Evolutionary conservation across 2,113 vertebrate genomes (phyloP).

Genomic region (Nycticorax nycticorax): DNA sequence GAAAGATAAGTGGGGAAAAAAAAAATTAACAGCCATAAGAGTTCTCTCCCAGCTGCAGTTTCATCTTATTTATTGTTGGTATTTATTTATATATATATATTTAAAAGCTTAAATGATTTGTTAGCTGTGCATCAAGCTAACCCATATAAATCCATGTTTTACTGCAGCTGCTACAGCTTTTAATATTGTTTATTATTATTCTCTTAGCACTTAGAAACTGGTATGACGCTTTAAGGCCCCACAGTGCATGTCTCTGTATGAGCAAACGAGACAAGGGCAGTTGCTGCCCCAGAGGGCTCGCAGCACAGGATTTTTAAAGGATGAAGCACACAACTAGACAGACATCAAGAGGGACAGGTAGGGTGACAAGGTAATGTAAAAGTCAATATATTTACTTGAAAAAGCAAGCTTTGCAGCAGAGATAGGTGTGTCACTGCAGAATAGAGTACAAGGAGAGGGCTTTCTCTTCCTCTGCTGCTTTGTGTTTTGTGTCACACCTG

Average conservation of each 20-base stretch:
- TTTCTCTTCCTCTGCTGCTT: not conserved
- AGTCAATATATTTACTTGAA: not conserved
- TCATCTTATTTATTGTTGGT: slow-evolving; percentile 40
- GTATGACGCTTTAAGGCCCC: not conserved
- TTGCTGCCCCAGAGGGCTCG: not conserved
- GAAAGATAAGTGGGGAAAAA: not conserved
- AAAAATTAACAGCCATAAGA: not conserved
- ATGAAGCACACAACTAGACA: not conserved
- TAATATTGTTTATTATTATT: slow-evolving; percentile 16
- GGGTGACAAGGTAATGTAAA: not conserved
- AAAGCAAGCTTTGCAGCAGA: not conserved
- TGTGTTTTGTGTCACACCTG: not conserved
- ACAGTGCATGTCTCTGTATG: not conserved
- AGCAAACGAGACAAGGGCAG: not conserved
- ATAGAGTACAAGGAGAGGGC: not conserved
- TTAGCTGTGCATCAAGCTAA: slow-evolving; percentile 7
- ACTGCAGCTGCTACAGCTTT: not conserved
- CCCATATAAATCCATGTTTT: not conserved
- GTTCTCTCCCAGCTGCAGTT: slow-evolving; percentile 10
- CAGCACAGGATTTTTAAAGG: rapidly evolving
- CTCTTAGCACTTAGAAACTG: not conserved
- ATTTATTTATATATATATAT: slow-evolving; percentile 36
- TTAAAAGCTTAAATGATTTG: slow-evolving; percentile 48
- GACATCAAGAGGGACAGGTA: not conserved
- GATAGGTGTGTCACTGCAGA: not conserved